phyloP scores from a whole-genome alignment of 2,888 invertebrate species.

The Alviniconcha strummeri region DNA sequence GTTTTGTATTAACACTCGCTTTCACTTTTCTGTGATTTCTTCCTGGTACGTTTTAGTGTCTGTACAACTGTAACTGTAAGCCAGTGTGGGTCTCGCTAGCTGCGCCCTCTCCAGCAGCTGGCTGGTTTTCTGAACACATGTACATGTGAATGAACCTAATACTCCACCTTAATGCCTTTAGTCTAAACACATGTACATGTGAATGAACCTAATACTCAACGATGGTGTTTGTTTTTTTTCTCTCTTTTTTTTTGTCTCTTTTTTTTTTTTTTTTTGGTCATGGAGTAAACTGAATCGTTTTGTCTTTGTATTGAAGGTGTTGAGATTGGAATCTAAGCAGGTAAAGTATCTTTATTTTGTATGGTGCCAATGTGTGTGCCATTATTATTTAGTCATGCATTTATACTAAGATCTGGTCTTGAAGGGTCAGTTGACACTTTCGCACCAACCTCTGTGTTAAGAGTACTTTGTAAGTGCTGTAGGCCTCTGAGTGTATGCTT shows the following conservation, averaged over 20 bases:
- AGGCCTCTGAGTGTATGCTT: too few relatives aligned
- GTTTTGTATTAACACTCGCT: conserved; percentile 22
- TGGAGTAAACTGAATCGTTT: conserved; percentile 29
- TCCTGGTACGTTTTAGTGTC: background rate
- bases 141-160: background rate
- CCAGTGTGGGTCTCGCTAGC: conserved; percentile 18
- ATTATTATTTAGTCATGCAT: conserved; percentile 37
- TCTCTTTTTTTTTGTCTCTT: background rate
- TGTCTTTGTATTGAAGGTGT: conserved; percentile 37
- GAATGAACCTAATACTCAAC: background rate
- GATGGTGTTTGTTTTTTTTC: background rate
- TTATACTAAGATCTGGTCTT: conserved; percentile 36
- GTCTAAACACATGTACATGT: background rate
- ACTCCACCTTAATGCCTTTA: background rate
- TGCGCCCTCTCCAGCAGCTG: background rate
- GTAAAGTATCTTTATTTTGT: conserved; percentile 37
- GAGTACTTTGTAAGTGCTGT: too few relatives aligned
- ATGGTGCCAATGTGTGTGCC: conserved; percentile 38
- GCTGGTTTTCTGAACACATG: background rate
- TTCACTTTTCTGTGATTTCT: conserved; percentile 10
- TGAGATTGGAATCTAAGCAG: conserved; percentile 35
- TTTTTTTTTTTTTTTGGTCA: background rate
- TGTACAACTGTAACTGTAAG: background rate
- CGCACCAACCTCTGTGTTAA: conserved; percentile 22
- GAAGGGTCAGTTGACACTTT: conserved; percentile 32